Conservation (phyloP, 2,113 vertebrate species). For the Ondatra zibethicus region DNA sequence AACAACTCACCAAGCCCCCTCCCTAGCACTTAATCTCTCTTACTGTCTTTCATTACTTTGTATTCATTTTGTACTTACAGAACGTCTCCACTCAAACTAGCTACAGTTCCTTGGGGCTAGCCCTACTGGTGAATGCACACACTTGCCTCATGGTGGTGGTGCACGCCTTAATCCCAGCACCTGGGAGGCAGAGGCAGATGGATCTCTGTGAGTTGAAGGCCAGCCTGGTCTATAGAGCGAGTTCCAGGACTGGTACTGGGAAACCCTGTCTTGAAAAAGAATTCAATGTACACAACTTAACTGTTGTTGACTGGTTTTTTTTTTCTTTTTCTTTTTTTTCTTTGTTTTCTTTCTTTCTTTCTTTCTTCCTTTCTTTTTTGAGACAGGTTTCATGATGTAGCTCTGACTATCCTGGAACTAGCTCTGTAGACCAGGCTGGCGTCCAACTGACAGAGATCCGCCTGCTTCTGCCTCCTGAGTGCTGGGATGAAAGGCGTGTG, state of each 20-base stretch:
- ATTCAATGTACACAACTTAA: too few species aligned
- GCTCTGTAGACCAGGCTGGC: too few species aligned
- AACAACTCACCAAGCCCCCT: not conserved
- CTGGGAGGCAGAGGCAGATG: not conserved
- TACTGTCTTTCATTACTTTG: not conserved
- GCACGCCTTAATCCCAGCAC: not conserved
- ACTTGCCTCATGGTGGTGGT: not conserved
- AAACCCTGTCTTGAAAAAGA: not conserved
- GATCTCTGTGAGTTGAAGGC: not conserved
- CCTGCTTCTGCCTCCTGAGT: too few species aligned
- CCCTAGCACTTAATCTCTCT: not conserved
- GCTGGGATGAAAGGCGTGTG: too few species aligned
- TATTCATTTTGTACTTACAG: not conserved
- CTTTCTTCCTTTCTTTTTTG: too few species aligned
- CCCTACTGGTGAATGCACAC: not conserved
- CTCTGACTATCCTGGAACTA: too few species aligned
- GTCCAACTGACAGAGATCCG: too few species aligned
- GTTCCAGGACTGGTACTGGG: too few species aligned
- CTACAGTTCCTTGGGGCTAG: not conserved
- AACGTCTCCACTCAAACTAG: not conserved
- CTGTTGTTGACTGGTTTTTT: too few species aligned
- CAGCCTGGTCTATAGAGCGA: not conserved
- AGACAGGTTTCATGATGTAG: too few species aligned
- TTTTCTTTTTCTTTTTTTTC: too few species aligned
- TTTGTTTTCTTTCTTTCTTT: too few species aligned